Percentiles rank a stretch among this genome's conserved stretches.
Evolutionary conservation across 92 coral and sea anemone genomes (phyloP).

Genomic region (Phenganax stokvisi): DNA sequence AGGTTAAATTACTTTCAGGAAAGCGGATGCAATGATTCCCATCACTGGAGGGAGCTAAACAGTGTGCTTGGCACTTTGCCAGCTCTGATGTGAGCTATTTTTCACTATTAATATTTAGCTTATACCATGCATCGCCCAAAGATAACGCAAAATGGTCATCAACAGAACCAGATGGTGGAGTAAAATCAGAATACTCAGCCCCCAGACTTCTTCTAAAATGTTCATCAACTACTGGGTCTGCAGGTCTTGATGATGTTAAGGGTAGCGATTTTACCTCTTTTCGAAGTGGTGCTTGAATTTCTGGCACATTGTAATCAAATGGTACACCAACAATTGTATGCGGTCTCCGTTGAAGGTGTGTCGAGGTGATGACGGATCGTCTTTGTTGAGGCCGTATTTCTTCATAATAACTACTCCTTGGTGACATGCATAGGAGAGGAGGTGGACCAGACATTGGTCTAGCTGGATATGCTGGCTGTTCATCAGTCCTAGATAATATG

Average conservation of each 20-base stretch:
- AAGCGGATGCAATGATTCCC: background rate
- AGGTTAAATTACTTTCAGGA: background rate
- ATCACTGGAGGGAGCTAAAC: background rate
- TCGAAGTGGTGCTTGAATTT: constrained; percentile 64
- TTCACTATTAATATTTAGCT: constrained; percentile 46
- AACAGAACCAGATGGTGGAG: constrained; percentile 84
- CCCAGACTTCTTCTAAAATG: constrained; percentile 96
- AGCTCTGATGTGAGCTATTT: constrained; percentile 20
- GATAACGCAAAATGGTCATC: constrained; percentile 99
- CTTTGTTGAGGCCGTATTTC: constrained; percentile 66
- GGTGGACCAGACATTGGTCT: constrained; percentile 82
- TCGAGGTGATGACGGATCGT: constrained; percentile 94
- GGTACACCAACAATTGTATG: constrained; percentile 72
- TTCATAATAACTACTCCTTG: constrained; percentile 57
- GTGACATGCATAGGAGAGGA: constrained; percentile 80
- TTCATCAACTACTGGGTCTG: constrained; percentile 99
- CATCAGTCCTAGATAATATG: constrained; percentile 13
- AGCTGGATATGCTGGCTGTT: constrained; percentile 58
- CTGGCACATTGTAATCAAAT: constrained; percentile 61
- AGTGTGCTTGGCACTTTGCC: background rate
- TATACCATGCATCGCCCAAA: constrained; percentile 81
- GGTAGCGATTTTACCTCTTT: constrained; percentile 56
- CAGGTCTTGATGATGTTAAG: constrained; percentile 56
- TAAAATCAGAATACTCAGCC: constrained; percentile 78
- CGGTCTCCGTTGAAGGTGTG: constrained; percentile 49